These are phyloP conservation scores for Chironomus striatipennis DNA, from an alignment of 1,140 invertebrate genomes.

Conservation along the genomic window DNA sequence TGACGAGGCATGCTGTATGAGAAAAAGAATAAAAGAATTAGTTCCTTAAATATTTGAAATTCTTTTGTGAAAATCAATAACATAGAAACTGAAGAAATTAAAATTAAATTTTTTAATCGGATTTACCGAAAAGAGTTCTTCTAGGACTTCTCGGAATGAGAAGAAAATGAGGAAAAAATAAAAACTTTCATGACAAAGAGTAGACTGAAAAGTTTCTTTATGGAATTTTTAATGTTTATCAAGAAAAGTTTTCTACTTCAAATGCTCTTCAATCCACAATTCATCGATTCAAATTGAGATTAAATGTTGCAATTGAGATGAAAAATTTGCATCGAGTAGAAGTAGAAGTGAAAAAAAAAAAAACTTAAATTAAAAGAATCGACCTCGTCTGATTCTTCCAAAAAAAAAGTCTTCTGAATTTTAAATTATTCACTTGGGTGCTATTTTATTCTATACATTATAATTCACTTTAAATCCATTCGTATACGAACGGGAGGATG, in stretches of 20 bases:
- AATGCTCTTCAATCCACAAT: not conserved
- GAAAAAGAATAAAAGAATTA: not conserved
- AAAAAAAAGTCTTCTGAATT: not conserved
- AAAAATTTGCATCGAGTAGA: not conserved
- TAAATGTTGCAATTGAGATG: not conserved
- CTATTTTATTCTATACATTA: not conserved
- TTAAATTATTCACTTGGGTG: constrained; percentile 8
- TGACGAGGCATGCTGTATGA: not conserved
- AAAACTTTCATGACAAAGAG: not conserved
- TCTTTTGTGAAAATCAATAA: not conserved
- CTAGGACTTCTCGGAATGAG: too few relatives aligned
- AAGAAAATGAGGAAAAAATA: not conserved
- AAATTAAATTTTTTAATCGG: not conserved
- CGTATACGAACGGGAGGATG: not conserved
- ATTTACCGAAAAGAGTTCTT: not conserved
- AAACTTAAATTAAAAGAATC: not conserved
- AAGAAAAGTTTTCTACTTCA: not conserved
- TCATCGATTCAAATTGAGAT: not conserved
- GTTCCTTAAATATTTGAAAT: not conserved
- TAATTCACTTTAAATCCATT: constrained; percentile 18
- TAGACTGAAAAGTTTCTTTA: not conserved
- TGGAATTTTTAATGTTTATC: not conserved
- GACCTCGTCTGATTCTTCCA: not conserved
- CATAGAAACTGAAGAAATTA: not conserved
- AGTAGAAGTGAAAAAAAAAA: too few relatives aligned